These are phyloP conservation scores for Caenorhabditis uteleia DNA, from an alignment of 2,888 invertebrate species.

Conservation along the genomic window DNA sequence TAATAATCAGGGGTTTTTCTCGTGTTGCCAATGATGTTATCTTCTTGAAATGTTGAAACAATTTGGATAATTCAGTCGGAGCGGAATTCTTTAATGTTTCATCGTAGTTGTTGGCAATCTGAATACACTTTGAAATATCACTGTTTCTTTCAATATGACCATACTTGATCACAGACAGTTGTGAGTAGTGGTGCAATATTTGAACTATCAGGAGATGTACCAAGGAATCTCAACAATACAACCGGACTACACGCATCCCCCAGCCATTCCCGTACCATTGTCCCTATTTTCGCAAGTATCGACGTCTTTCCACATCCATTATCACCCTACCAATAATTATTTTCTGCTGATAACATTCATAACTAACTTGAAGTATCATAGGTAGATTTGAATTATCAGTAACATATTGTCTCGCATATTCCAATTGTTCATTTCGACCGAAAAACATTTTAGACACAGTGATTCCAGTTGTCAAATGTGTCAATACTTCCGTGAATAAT, in stretches of 20 bases:
- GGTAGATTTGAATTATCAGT: constrained; percentile 83
- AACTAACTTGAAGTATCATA: constrained; percentile 74
- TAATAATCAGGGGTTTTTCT: constrained; percentile 86
- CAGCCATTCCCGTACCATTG: constrained; percentile 51
- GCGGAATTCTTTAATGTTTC: constrained; percentile 85
- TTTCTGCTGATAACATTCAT: not conserved
- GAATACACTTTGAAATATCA: too few relatives aligned
- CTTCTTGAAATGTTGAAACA: constrained; percentile 94
- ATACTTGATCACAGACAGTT: constrained; percentile 86
- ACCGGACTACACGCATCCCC: constrained; percentile 77
- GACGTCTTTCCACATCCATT: constrained; percentile 98
- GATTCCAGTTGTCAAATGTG: constrained; percentile 42
- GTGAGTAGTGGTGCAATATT: constrained; percentile 90
- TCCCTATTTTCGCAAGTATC: constrained; percentile 87
- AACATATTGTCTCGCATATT: constrained; percentile 83
- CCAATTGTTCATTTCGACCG: constrained; percentile 85
- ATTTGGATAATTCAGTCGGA: constrained; percentile 91
- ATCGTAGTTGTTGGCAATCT: constrained; percentile 69
- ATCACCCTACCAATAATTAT: constrained; percentile 79
- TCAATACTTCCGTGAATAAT: constrained; percentile 47
- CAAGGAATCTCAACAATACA: constrained; percentile 88
- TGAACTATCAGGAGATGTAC: constrained; percentile 93
- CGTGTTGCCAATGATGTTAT: constrained; percentile 82
- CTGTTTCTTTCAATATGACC: not conserved
- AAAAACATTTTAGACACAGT: constrained; percentile 76